Evolutionary conservation across 2,888 invertebrate genomes (phyloP).

Genomic region (Athalia circularis): DNA sequence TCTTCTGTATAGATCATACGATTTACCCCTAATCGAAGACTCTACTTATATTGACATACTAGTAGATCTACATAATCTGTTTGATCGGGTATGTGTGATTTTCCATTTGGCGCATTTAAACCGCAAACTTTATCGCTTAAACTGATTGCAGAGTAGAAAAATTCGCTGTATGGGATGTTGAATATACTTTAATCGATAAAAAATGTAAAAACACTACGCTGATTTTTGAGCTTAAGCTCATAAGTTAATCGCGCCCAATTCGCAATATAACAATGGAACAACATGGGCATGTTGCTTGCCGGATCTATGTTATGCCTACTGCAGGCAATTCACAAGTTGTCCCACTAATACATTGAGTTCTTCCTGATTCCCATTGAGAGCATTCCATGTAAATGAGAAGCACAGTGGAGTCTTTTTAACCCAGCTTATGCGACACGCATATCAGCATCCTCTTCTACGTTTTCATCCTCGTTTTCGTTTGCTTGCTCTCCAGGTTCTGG

Average conservation of each 20-base stretch:
- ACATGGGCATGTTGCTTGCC: not conserved
- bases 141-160: slow-evolving; percentile 14
- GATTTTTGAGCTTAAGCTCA: slow-evolving; percentile 12
- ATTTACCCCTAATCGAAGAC: too few relatives aligned
- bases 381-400: not conserved
- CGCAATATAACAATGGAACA: not conserved
- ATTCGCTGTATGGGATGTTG: slow-evolving; percentile 11
- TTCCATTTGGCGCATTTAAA: too few relatives aligned
- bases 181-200: slow-evolving; percentile 17
- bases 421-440: slow-evolving; percentile 1
- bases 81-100: too few relatives aligned
- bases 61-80: too few relatives aligned
- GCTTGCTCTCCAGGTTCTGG: slow-evolving; percentile 67
- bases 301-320: not conserved
- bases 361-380: not conserved
- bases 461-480: slow-evolving; percentile 62
- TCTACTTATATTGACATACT: too few relatives aligned
- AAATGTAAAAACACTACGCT: not conserved
- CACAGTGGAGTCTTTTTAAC: not conserved
- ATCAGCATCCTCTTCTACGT: slow-evolving; percentile 55
- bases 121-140: too few relatives aligned
- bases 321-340: not conserved
- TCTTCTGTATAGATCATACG: too few relatives aligned
- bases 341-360: not conserved
- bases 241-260: slow-evolving; percentile 6